A percentile compares a stretch with the other conserved stretches of the same genome.
Conservation (phyloP, 2,113 vertebrate species). For the Oxyura jamaicensis region DNA sequence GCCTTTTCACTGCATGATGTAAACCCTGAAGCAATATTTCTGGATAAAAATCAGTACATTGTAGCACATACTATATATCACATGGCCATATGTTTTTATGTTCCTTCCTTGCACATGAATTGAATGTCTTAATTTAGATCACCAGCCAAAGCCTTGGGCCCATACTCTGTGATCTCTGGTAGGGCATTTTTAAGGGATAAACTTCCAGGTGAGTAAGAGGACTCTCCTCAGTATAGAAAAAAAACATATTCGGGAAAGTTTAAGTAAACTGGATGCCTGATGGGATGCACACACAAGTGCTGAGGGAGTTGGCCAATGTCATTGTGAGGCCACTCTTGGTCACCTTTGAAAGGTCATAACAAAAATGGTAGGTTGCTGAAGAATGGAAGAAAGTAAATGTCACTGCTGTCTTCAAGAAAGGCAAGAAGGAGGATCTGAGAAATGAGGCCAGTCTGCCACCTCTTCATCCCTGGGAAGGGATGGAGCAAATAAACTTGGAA, state of each 20-base stretch:
- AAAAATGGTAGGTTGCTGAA: not conserved
- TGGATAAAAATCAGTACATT: not conserved
- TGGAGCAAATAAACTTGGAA: not conserved
- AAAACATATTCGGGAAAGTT: not conserved
- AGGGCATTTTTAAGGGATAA: not conserved
- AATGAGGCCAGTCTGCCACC: not conserved
- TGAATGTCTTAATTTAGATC: not conserved
- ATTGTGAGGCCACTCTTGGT: not conserved
- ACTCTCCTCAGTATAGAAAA: not conserved
- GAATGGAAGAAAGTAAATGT: not conserved
- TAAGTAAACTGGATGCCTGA: not conserved
- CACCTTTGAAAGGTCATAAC: not conserved
- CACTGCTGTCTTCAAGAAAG: not conserved
- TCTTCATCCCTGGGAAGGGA: not conserved
- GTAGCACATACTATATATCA: not conserved
- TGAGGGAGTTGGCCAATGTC: not conserved
- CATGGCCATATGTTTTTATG: not conserved
- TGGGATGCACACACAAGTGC: not conserved
- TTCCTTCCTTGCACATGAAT: not conserved
- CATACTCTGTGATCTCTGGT: not conserved
- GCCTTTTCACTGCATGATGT: not conserved
- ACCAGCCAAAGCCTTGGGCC: not conserved
- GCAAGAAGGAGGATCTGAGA: not conserved
- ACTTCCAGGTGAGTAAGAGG: not conserved
- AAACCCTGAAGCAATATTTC: not conserved